Evolutionary conservation across 2,797 vertebrate genomes (phyloP), one percentile per base, ranked within the genome.

Genomic region (Cichlasoma orientale): DNA sequence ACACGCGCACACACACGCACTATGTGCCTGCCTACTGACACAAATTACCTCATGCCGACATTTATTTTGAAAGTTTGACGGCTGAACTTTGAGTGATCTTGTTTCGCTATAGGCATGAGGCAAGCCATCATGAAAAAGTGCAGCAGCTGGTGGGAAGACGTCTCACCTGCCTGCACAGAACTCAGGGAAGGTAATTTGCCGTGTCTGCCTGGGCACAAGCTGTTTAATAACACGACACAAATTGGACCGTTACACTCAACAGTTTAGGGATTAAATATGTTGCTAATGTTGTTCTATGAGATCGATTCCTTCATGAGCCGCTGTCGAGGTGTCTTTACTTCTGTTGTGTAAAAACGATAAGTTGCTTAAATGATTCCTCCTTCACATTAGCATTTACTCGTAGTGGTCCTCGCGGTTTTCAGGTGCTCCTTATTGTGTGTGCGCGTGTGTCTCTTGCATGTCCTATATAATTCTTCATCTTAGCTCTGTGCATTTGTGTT

Each of bases 21-120:
- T 80, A 55, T 72, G 73, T 33, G 79, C 87, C 87, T 91, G 87
- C 78, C 85, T 89, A 89, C 91, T 91, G 83, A 92, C 92, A 93
- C 89, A 93, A 94, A 94, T 94, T 91, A 94, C 90, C 92, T 92
- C 91, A 93, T 91, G 91, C 92, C 83, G 86, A 91, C 90, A 92
- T 93, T 92, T 92, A 92, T 92, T 94, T 92, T 92, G 82, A 92
- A 93, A 93, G 90, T 93, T 93, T 94, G 93, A 93, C 86, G 83
- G 93, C 90, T 94, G 91, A 94, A 94, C 93, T 94, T 93, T 92
- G 88, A 94, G 92, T 93, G 93, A 93, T 94, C 92, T 92, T 89
- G 90, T 92, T 90, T 92, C 58, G 88, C 92, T 90, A 92, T 87
- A 88, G 92, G 91, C 87, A 85, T 85, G 86, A 92, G 83, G 86